phyloP scores from a whole-genome alignment of 2,888 invertebrate species.

The Myathropa florea region DNA sequence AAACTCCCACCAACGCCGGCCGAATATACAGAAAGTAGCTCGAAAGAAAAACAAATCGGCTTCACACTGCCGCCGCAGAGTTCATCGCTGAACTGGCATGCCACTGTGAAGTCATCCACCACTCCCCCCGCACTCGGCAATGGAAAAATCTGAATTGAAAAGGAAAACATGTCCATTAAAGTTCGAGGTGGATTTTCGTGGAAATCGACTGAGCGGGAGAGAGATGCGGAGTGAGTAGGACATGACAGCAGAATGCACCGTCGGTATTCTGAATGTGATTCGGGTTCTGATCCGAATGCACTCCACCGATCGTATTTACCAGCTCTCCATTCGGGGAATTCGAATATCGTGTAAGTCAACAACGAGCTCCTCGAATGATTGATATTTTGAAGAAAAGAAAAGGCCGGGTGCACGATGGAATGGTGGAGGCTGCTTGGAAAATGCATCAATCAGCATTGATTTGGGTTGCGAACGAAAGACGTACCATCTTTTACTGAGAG shows the following conservation, averaged over 20 bases:
- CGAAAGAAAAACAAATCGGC: background rate
- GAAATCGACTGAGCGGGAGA: background rate
- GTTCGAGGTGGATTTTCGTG: slow-evolving; percentile 1
- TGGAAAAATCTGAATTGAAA: slow-evolving; percentile 17
- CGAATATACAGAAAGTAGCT: background rate
- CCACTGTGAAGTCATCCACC: background rate
- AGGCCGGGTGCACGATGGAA: too few species aligned
- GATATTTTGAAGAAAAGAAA: slow-evolving; percentile 10
- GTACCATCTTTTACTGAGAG: background rate
- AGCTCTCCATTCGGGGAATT: slow-evolving; percentile 8
- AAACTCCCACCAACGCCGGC: background rate
- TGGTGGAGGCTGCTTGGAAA: background rate
- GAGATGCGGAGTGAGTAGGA: background rate
- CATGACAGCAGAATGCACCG: background rate
- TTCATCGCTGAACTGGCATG: background rate
- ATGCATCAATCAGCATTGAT: slow-evolving; percentile 10
- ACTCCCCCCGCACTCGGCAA: background rate
- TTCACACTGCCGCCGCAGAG: background rate
- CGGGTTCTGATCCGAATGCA: background rate
- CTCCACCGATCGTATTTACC: slow-evolving; percentile 4
- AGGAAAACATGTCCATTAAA: slow-evolving; percentile 22
- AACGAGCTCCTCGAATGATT: slow-evolving; percentile 3
- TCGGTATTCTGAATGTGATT: background rate
- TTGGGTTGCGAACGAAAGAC: background rate
- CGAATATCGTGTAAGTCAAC: slow-evolving; percentile 6